These are phyloP conservation scores for Amiota mariae DNA, from an alignment of 2,888 invertebrate genomes.

Conservation along the genomic window DNA sequence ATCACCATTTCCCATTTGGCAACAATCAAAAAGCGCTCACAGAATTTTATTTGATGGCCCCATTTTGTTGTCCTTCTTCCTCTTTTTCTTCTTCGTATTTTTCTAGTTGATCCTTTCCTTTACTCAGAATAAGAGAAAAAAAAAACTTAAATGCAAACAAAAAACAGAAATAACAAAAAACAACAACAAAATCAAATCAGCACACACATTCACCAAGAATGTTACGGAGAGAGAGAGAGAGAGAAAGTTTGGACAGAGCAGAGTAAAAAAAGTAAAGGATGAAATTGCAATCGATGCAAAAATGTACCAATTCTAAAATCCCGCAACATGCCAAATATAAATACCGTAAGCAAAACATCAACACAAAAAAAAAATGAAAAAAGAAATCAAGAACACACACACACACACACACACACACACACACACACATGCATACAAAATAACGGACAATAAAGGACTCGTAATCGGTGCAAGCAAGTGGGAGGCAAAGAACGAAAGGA, in stretches of 20 bases:
- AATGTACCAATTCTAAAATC: conserved; percentile 22
- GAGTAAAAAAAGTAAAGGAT: not conserved
- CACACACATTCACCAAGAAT: conserved; percentile 20
- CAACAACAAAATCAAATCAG: conserved; percentile 26
- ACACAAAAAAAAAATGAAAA: not conserved
- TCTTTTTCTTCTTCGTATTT: not conserved
- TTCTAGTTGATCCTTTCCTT: not conserved
- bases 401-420: too few species aligned
- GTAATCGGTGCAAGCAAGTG: too few species aligned
- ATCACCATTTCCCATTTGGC: conserved; percentile 12
- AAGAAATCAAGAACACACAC: not conserved
- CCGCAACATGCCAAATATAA: conserved; percentile 7
- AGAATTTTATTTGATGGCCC: conserved; percentile 13
- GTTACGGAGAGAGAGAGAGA: not conserved
- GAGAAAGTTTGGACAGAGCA: not conserved
- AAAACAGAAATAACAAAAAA: conserved; percentile 28
- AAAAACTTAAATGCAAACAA: conserved; percentile 38
- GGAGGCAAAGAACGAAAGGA: too few species aligned
- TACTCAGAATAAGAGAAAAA: not conserved
- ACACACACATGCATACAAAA: too few species aligned
- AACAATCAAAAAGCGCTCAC: conserved; percentile 14
- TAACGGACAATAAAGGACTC: too few species aligned
- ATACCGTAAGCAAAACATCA: not conserved
- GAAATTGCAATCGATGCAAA: conserved; percentile 19
- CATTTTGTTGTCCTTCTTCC: conserved; percentile 2